phyloP scores from a whole-genome alignment of 2,113 vertebrate genomes.

The Ictalurus punctatus region DNA sequence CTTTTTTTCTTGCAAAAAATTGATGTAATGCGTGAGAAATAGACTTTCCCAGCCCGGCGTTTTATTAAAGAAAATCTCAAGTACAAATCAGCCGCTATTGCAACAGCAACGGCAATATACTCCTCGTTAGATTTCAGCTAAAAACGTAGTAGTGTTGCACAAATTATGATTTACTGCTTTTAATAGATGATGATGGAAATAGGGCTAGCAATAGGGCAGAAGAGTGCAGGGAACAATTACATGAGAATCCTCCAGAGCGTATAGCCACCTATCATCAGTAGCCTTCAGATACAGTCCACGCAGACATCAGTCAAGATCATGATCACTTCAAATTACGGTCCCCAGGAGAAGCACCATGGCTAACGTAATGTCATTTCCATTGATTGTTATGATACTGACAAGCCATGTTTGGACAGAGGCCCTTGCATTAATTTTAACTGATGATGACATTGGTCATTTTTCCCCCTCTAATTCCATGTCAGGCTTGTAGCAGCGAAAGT shows the following conservation, averaged over 20 bases:
- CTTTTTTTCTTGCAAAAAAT: neutral
- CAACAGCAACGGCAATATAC: neutral
- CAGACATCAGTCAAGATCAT: constrained; percentile 50
- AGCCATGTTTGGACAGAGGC: constrained; percentile 44
- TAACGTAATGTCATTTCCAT: constrained; percentile 51
- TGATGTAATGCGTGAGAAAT: neutral
- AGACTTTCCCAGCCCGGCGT: neutral
- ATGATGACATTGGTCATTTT: constrained; percentile 49
- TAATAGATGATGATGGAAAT: constrained; percentile 39
- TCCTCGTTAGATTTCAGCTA: neutral
- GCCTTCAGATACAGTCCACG: constrained; percentile 34
- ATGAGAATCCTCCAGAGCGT: constrained; percentile 44
- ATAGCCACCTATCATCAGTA: constrained; percentile 51
- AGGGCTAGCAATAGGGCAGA: constrained; percentile 32
- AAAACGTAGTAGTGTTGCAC: neutral
- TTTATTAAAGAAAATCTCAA: constrained; percentile 1
- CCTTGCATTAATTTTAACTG: constrained; percentile 42
- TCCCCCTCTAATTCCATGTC: constrained; percentile 17
- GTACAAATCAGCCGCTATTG: neutral
- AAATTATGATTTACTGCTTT: constrained; percentile 28
- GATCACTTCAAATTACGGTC: constrained; percentile 51
- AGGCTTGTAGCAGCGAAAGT: neutral
- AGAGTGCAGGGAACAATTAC: constrained; percentile 36
- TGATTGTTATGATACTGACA: constrained; percentile 47
- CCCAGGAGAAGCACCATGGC: constrained; percentile 49